Evolutionary conservation across 2,797 vertebrate species (phyloP), one percentile per base, ranked within the genome.

Genomic region (Argya squamiceps): DNA sequence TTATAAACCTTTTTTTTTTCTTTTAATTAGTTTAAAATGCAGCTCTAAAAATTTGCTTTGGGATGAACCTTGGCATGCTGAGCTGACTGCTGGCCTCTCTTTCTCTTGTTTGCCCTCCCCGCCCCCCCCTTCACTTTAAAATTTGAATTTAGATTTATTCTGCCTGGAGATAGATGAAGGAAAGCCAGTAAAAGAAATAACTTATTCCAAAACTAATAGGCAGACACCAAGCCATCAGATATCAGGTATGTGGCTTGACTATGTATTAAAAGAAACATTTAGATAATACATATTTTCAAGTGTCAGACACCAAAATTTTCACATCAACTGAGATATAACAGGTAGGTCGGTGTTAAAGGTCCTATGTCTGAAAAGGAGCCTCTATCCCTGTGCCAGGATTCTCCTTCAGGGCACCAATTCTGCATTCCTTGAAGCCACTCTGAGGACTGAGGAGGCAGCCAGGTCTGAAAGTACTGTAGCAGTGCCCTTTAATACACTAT

Each of bases 101-200:
- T 89, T 87, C 70, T 81, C 41, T 84, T 17, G 11, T 39, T 27
- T 71, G 23, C 6, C 8, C 12, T 24, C 17, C 23, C 7, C 8
- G 11, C 26, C 17, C 23, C 12, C 6, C 15, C 21, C 1, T 0
- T 39, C 47, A 63, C 32, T 87, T 76, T 41, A 84, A 91, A 93
- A 91, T 87, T 89, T 89, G 63, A 92, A 89, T 90, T 96, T 86
- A 82, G 36, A 84, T 89, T 92, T 96, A 73, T 91, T 95, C 52
- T 88, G 81, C 63, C 84, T 81, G 27, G 43, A 86, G 73, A 76
- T 34, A 68, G 49, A 75, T 14, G 34, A 84, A 93, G 43, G n/a
- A 78, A 85, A 93, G 29, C 0, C 0, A 83, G 17, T 58, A 64
- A 83, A 65, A 81, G 92, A 95, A 89, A 58, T 47, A 93, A 60